phyloP scores from a whole-genome alignment of 2,888 invertebrate genomes.

The Chloromyia formosa region DNA sequence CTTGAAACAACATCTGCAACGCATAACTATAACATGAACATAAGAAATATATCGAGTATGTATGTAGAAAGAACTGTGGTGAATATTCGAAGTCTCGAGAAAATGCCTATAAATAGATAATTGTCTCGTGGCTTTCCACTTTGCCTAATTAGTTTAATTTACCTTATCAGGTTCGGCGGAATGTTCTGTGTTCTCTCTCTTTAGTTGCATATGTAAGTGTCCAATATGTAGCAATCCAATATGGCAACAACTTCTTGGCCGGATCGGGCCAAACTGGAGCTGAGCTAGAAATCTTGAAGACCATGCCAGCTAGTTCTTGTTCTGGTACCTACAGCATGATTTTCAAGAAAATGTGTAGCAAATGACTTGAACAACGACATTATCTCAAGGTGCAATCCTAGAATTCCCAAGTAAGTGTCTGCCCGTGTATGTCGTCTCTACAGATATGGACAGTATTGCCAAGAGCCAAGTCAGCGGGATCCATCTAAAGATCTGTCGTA shows the following conservation, averaged over 20 bases:
- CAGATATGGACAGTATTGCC: background rate
- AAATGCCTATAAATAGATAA: conserved; percentile 30
- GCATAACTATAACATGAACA: background rate
- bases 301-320: background rate
- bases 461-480: conserved; percentile 25
- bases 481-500: conserved; percentile 20
- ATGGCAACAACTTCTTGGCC: background rate
- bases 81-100: background rate
- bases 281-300: too few species aligned
- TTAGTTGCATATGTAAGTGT: too few species aligned
- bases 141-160: conserved; percentile 40
- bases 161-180: conserved; percentile 20
- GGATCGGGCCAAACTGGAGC: background rate
- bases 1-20: background rate
- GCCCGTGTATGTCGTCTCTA: background rate
- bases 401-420: conserved; percentile 31
- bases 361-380: conserved; percentile 29
- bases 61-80: too few species aligned
- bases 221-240: background rate
- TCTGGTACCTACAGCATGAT: background rate
- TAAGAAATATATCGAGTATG: background rate
- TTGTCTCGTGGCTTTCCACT: conserved; percentile 32
- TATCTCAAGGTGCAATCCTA: conserved; percentile 36
- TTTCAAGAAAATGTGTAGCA: conserved; percentile 28
- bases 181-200: too few species aligned